These are phyloP conservation scores for Micronycteris hirsuta DNA, from an alignment of 2,113 vertebrate species.

Conservation along the genomic window DNA sequence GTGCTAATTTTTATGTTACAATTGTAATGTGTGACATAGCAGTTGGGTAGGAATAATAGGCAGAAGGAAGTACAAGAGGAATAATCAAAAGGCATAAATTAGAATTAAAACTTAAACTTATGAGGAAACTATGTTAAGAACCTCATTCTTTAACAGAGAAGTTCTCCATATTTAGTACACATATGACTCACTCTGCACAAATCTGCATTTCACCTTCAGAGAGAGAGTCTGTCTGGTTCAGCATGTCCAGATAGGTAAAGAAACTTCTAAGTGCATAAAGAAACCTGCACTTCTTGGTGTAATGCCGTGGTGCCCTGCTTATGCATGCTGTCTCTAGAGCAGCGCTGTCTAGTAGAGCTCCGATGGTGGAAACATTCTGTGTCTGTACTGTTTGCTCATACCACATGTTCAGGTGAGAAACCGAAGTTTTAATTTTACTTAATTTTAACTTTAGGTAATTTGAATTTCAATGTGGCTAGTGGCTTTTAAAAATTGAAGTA, in stretches of 20 bases:
- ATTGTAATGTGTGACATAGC: not conserved
- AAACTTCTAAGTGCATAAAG: not conserved
- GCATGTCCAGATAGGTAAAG: not conserved
- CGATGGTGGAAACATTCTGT: not conserved
- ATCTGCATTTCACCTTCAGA: not conserved
- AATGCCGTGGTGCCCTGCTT: not conserved
- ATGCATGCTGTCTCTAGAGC: not conserved
- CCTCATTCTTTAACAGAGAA: not conserved
- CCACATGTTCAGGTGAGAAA: not conserved
- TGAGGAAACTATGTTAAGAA: not conserved
- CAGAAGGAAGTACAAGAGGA: not conserved
- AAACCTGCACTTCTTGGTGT: not conserved
- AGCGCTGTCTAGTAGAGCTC: not conserved
- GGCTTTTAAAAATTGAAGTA: not conserved
- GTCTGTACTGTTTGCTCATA: not conserved
- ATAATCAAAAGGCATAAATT: not conserved
- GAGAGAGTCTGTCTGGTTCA: not conserved
- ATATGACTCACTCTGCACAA: not conserved
- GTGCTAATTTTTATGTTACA: not conserved
- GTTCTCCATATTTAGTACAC: not conserved
- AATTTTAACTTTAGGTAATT: constrained; percentile 8
- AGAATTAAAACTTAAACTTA: not conserved
- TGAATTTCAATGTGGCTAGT: constrained; percentile 7
- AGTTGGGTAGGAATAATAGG: not conserved
- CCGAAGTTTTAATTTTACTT: not conserved